Evolutionary conservation across 2,113 vertebrate genomes (phyloP).

Genomic region (Balaeniceps rex): DNA sequence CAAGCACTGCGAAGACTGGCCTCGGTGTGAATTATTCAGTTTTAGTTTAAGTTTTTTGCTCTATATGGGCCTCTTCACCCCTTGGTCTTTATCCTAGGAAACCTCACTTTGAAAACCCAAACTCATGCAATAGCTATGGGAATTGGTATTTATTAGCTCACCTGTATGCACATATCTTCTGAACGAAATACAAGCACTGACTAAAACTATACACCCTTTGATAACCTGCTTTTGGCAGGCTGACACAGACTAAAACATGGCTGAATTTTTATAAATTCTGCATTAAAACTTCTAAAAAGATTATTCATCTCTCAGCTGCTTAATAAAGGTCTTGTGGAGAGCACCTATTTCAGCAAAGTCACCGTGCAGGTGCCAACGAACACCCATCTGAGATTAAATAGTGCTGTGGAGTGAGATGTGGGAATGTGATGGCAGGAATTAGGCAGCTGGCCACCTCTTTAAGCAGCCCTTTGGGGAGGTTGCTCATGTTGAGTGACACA

Average conservation of each 20-base stretch:
- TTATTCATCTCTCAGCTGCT: slow-evolving; percentile 4
- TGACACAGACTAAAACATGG: neutral
- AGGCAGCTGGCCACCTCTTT: neutral
- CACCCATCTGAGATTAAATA: neutral
- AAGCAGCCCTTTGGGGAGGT: neutral
- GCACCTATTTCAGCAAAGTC: neutral
- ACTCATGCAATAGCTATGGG: fast-evolving
- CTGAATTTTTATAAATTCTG: neutral
- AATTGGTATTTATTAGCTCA: neutral
- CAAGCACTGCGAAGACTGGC: neutral
- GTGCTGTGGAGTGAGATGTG: neutral
- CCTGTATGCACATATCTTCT: neutral
- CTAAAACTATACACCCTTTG: neutral
- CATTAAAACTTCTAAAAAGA: neutral
- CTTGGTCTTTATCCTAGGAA: neutral
- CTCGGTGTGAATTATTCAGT: neutral
- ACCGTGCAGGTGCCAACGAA: neutral
- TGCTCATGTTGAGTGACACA: neutral
- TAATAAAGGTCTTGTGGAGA: neutral
- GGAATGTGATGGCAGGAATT: slow-evolving; percentile 5
- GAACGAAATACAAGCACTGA: neutral
- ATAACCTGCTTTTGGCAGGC: neutral
- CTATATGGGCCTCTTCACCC: neutral
- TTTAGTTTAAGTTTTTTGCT: neutral
- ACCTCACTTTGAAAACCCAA: neutral